Base-by-base conservation (phyloP, 2,797 vertebrate genomes). In the Parambassis ranga region DNA sequence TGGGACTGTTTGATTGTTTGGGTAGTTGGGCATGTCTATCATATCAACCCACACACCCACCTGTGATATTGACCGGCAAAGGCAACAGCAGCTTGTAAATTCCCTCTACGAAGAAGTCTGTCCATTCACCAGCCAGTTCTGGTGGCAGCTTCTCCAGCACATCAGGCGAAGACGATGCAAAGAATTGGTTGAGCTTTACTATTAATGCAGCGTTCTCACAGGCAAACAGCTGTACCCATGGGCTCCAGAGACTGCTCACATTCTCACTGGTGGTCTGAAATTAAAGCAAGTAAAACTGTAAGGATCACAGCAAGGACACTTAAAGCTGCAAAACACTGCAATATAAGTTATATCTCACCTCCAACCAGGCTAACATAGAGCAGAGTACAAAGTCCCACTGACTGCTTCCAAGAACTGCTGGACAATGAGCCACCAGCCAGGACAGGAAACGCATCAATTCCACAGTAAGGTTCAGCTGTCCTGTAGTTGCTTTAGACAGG, bases 301-400 rank as follows among this genome's bases (percentile, higher is more conserved):
- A 41, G 4, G 4, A n/a, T 30, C 16, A 0, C 16, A 26, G 1
- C 6, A 46, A 46, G 20, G 46, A 3, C 1, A 30, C 46, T 31
- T 19, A 6, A 19, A 16, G n/a, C 43, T 19, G 11, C 4, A 0
- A 6, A 31, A 16, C 19, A 31, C 46, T 46, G 11, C 19, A 24
- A 31, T 51, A 10, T 16, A 10, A 48, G 15, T n/a, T 24, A 1
- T 7, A 7, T 67, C 82, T 92, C 86, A 98, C 98, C 94, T 98
- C 95, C 75, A 99, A 71, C 97, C 98, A 99, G 18, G 95, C 92
- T 70, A 99, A 77, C 95, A 96, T 95, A 15, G 95, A 95, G 72
- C 98, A 99, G 84, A 98, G 91, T 75, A 99, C 63, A 46, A 99
- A 98, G 84, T 99, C 98, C 97, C 98, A 99, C 49, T 98, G 96